These are phyloP conservation scores for Cotesia vestalis DNA, from an alignment of 1,140 invertebrate species.

Conservation along the genomic window DNA sequence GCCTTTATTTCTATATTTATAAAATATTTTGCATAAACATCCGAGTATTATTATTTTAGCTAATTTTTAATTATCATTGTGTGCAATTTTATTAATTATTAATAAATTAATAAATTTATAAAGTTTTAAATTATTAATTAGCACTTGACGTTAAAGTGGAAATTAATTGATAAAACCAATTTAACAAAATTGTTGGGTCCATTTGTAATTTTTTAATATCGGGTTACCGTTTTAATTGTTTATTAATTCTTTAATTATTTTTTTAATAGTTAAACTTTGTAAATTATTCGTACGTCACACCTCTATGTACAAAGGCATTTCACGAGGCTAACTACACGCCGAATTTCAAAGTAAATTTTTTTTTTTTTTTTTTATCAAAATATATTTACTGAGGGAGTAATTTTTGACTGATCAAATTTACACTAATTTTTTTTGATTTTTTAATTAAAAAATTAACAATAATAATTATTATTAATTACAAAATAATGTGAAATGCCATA, in stretches of 20 bases:
- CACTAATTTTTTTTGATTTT: not conserved
- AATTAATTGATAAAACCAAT: constrained; percentile 7
- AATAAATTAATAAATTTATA: not conserved
- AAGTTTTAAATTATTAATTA: not conserved
- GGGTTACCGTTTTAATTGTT: not conserved
- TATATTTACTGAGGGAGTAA: constrained; percentile 7
- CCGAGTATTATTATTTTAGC: constrained; percentile 33
- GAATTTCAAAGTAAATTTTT: constrained; percentile 23
- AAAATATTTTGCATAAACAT: constrained; percentile 13
- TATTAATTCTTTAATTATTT: constrained; percentile 8
- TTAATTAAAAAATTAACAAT: too few species aligned
- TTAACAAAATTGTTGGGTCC: constrained; percentile 18
- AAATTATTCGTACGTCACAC: constrained; percentile 45
- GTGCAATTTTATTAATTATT: not conserved
- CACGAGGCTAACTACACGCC: constrained; percentile 18
- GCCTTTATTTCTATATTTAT: constrained; percentile 1
- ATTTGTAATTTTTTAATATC: constrained; percentile 10
- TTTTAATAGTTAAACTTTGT: constrained; percentile 39
- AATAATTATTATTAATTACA: too few species aligned
- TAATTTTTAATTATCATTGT: not conserved
- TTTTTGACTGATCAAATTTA: too few species aligned
- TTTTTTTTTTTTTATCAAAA: constrained; percentile 15
- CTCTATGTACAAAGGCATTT: constrained; percentile 45
- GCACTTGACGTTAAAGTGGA: not conserved
- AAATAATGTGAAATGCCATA: too few species aligned